A percentile compares a stretch with the other conserved stretches of the same genome.
These are phyloP conservation scores for Liasis olivaceus DNA, from an alignment of 2,797 vertebrate species.

Conservation along the genomic window DNA sequence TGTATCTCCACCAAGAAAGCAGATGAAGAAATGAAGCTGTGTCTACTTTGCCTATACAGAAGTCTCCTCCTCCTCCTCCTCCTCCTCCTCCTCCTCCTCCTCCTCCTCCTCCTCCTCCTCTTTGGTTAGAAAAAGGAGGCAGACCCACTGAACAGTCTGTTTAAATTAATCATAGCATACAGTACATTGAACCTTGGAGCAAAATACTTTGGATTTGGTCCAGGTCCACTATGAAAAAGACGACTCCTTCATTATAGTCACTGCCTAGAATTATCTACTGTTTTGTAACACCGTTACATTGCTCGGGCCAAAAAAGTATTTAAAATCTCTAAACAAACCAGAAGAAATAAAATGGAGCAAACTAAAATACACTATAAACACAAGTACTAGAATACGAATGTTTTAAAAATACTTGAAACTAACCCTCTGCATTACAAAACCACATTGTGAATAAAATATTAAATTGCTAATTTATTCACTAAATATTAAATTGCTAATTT, in stretches of 20 bases:
- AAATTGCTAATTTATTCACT: neutral
- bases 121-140: slow-evolving; percentile 23
- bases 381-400: neutral
- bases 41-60: neutral
- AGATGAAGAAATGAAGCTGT: neutral
- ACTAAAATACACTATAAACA: neutral
- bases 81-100: too few relatives aligned
- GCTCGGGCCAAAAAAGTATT: neutral
- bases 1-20: neutral
- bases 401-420: neutral
- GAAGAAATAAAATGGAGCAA: neutral
- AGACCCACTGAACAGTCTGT: neutral
- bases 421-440: neutral
- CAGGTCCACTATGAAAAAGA: neutral
- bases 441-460: neutral
- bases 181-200: neutral
- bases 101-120: neutral
- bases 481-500: neutral
- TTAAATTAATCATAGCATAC: neutral
- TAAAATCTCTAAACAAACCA: neutral
- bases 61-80: neutral
- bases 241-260: neutral
- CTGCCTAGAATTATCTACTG: neutral
- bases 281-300: neutral
- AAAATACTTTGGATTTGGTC: neutral